Evolutionary conservation across 2,888 invertebrate genomes (phyloP).

Genomic region (Pristionchus fissidentatus): DNA sequence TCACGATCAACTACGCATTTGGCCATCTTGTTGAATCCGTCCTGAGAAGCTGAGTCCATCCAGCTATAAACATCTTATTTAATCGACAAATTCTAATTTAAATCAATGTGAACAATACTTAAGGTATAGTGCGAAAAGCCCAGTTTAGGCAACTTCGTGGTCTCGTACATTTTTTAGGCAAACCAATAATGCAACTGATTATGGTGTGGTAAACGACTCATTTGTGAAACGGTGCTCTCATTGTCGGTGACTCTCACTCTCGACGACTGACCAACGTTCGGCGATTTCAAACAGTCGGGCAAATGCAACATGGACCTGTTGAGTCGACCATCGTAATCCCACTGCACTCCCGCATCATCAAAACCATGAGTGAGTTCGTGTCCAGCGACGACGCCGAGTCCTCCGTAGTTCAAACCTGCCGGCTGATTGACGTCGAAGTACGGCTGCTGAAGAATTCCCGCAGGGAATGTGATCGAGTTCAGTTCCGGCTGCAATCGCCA

Average conservation of each 20-base stretch:
- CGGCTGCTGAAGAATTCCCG: slow-evolving; percentile 69
- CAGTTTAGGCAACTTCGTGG: no score
- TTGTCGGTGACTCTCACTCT: no score
- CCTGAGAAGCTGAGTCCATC: slow-evolving; percentile 63
- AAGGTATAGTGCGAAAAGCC: not conserved
- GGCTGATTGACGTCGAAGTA: slow-evolving; percentile 71
- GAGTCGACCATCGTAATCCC: slow-evolving; percentile 64
- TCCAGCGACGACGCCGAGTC: slow-evolving; percentile 97
- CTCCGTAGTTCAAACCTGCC: slow-evolving; percentile 82
- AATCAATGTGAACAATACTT: no score
- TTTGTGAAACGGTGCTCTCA: no score
- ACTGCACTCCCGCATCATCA: slow-evolving; percentile 82
- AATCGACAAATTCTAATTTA: not conserved
- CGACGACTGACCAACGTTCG: no score
- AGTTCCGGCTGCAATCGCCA: slow-evolving; percentile 59
- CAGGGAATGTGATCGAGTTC: slow-evolving; percentile 73
- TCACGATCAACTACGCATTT: slow-evolving; percentile 60
- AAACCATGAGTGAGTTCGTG: slow-evolving; percentile 96
- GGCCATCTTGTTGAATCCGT: slow-evolving; percentile 65
- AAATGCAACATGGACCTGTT: slow-evolving; percentile 48
- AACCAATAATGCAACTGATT: no score
- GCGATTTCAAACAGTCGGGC: not conserved
- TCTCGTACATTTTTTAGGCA: no score
- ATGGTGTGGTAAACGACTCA: no score
- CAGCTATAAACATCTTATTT: slow-evolving; percentile 52